Percentiles rank a stretch among this genome's conserved stretches.
Evolutionary conservation across 2,113 vertebrate species (phyloP).

Genomic region (Todiramphus saurophagus): DNA sequence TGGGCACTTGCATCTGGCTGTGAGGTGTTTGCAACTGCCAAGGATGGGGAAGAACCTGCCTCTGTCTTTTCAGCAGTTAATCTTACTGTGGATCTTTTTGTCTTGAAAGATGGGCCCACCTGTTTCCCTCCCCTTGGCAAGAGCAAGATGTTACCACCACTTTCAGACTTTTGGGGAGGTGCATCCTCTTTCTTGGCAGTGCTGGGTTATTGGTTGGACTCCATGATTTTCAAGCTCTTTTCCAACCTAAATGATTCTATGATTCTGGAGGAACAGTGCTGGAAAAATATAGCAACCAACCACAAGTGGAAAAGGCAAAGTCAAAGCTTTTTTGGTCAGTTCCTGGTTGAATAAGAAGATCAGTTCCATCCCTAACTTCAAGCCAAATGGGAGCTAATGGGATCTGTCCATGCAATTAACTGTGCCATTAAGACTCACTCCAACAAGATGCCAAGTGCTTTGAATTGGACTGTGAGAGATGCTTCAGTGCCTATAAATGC

Average conservation of each 20-base stretch:
- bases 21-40: background rate
- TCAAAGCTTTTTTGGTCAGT: background rate
- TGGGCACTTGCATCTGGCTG: background rate
- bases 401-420: background rate
- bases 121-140: background rate
- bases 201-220: background rate
- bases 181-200: background rate
- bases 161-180: background rate
- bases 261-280: background rate
- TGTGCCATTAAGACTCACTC: background rate
- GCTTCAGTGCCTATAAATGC: background rate
- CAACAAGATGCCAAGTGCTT: background rate
- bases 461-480: background rate
- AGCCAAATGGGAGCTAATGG: background rate
- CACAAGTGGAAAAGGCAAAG: background rate
- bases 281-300: background rate
- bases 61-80: background rate
- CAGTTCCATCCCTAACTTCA: fast-evolving
- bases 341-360: background rate
- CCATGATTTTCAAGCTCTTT: background rate
- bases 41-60: background rate
- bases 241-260: background rate
- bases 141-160: background rate
- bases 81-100: background rate
- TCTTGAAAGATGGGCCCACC: background rate